phyloP scores from a whole-genome alignment of 2,888 invertebrate species.

The Phymatocera aterrima region DNA sequence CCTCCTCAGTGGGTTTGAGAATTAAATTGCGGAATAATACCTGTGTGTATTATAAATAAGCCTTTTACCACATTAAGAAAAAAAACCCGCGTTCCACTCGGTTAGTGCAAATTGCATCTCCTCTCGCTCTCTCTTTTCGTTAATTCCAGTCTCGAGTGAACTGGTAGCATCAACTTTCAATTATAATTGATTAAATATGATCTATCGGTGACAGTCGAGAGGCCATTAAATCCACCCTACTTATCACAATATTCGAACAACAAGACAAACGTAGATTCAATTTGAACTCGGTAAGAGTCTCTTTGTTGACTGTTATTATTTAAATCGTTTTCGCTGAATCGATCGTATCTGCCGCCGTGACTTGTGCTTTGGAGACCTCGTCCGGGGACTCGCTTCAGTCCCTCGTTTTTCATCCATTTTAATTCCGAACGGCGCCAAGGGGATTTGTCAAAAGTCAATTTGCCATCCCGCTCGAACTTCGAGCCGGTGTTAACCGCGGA shows the following conservation, averaged over 20 bases:
- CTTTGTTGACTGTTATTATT: constrained; percentile 40
- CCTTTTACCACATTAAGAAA: constrained; percentile 19
- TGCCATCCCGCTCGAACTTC: constrained; percentile 20
- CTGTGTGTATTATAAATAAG: constrained; percentile 40
- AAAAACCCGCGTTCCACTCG: constrained; percentile 44
- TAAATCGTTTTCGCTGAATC: constrained; percentile 46
- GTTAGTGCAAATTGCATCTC: not conserved
- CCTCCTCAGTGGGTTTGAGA: constrained; percentile 52
- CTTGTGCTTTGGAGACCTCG: constrained; percentile 53
- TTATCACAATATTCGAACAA: constrained; percentile 27
- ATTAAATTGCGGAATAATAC: constrained; percentile 45
- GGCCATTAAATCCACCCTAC: constrained; percentile 40
- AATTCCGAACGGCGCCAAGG: constrained; percentile 56
- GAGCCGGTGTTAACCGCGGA: constrained; percentile 11
- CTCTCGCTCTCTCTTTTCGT: constrained; percentile 53
- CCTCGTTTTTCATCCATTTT: constrained; percentile 53
- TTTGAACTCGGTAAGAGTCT: constrained; percentile 23
- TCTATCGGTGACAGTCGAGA: constrained; percentile 44
- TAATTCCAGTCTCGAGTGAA: not conserved
- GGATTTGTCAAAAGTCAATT: constrained; percentile 47
- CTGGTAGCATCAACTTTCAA: constrained; percentile 60
- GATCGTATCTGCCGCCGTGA: constrained; percentile 50
- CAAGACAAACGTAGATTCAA: constrained; percentile 47
- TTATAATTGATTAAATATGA: constrained; percentile 9
- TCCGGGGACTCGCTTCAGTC: constrained; percentile 15